A percentile compares a stretch with the other conserved stretches of the same genome.
phyloP scores from a whole-genome alignment of 2,797 vertebrate species.

The Phaenicophaeus curvirostris region DNA sequence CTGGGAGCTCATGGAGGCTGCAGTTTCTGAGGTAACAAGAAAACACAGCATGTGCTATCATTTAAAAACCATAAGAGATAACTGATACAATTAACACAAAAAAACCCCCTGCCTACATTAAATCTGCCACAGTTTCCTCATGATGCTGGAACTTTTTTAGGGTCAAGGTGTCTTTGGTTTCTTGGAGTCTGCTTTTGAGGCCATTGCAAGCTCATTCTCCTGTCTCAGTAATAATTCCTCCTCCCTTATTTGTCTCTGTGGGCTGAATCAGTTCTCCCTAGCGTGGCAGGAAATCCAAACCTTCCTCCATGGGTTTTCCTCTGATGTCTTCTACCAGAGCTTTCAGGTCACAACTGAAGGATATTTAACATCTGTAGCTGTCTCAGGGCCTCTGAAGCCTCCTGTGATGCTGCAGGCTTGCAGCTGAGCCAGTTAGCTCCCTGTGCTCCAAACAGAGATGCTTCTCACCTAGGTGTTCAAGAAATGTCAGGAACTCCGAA shows the following conservation, averaged over 20 bases:
- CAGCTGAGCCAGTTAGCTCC: background rate
- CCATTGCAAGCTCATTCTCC: background rate
- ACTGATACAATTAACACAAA: background rate
- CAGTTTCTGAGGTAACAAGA: background rate
- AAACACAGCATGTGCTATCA: background rate
- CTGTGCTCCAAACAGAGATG: background rate
- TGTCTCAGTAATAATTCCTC: background rate
- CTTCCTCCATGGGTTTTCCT: background rate
- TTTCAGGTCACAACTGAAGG: background rate
- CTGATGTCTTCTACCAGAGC: background rate
- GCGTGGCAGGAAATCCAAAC: background rate
- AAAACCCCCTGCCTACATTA: rapidly evolving
- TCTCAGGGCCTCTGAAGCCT: background rate
- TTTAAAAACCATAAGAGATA: background rate
- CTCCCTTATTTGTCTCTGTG: background rate
- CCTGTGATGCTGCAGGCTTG: background rate
- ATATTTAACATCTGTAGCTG: background rate
- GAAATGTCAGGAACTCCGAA: background rate
- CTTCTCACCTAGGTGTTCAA: background rate
- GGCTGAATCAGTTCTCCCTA: background rate
- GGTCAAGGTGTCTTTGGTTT: background rate
- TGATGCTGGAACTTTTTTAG: background rate
- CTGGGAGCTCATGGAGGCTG: background rate
- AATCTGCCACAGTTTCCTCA: background rate
- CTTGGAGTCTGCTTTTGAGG: background rate